Conservation (phyloP, 2,113 vertebrate genomes). For the Lontra canadensis region DNA sequence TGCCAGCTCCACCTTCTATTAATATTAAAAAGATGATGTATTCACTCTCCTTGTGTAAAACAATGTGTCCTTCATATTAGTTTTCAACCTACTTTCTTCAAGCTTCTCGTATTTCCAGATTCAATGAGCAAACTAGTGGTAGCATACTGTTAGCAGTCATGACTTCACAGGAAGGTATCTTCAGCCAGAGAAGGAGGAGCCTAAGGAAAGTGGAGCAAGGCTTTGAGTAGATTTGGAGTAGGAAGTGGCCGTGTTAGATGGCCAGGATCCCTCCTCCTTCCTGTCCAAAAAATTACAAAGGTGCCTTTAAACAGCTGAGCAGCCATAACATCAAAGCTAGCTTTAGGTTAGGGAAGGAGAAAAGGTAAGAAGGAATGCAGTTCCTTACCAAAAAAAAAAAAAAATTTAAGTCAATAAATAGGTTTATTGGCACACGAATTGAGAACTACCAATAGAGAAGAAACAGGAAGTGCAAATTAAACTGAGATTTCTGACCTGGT, state of each 20-base stretch:
- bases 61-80: background rate
- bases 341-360: background rate
- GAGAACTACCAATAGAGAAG: background rate
- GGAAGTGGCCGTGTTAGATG: background rate
- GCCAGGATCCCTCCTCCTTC: background rate
- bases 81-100: background rate
- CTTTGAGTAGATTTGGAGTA: background rate
- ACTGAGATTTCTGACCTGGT: background rate
- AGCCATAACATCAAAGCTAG: background rate
- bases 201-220: background rate
- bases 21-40: background rate
- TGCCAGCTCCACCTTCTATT: background rate
- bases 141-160: background rate
- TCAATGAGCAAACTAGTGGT: background rate
- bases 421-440: background rate
- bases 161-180: background rate
- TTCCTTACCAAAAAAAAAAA: background rate
- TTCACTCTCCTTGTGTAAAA: background rate
- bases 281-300: background rate
- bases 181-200: background rate
- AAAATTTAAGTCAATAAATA: background rate
- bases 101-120: background rate
- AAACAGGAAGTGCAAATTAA: background rate
- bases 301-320: background rate
- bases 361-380: background rate